Base-by-base conservation (phyloP, 2,113 vertebrate genomes). In the Alethe diademata region DNA sequence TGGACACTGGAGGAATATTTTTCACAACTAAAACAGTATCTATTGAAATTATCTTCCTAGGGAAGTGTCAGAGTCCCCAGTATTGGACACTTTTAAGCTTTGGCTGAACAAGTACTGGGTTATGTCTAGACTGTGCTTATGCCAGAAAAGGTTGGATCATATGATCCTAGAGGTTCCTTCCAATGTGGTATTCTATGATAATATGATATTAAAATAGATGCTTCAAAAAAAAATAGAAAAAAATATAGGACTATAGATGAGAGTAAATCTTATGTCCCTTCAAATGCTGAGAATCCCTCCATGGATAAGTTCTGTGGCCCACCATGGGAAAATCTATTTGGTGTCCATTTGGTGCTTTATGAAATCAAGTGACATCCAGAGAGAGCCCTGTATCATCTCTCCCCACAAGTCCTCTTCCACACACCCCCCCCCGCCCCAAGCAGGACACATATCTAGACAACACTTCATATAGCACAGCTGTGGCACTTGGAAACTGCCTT, bases 351-450 rank as follows among this genome's bases (percentile, higher is more conserved):
- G 10, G 26, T 74, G 24, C 25, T 84, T 56, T 43, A 26, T 36
- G 17, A 78, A 78, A 62, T 40, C 3, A 1, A 56, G 28, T 58
- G 43, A 42, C 12, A 38, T 22, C 25, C 29, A 82, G 43, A 75
- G 80, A 69, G 6, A 72, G 5, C 5, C 29, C n/a, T 75, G 26
- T 8, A 24, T 33, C 38, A 35, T 29, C 29, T 50, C 11, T 58
- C 2, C 18, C 28, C 8, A 0, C 14, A 28, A 12, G 14, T 2
- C 6, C 9, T 24, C 14, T 58, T 42, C 33, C 1, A 3, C 1
- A 35, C 35, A 35, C 2, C 20, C n/a, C n/a, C n/a, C n/a, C n/a
- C n/a, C n/a, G n/a, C 4, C 15, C 5, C 11, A 17, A 9, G 26
- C 48, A 66, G 31, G 15, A 60, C 24, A 51, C 0, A 0, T 11